Base-by-base conservation (phyloP, 2,113 vertebrate species). In the Eudyptes chrysolophus region DNA sequence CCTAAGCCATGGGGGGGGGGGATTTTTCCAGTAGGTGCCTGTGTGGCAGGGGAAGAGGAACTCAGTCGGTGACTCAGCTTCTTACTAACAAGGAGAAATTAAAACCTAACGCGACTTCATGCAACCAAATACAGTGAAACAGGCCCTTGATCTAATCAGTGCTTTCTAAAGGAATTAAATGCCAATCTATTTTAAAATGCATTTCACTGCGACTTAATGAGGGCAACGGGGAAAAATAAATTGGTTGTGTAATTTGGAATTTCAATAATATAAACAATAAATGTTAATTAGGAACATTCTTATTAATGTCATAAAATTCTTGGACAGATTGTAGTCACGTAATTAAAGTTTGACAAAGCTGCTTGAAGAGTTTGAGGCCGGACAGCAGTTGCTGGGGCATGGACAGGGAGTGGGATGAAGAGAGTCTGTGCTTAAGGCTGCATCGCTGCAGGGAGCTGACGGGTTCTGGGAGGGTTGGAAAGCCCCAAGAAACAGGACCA, bases 261-360 rank as follows among this genome's bases (percentile, higher is more conserved):
- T 96, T 97, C 95, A 96, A 95, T 95, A 96, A 96, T 91, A 97
- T 90, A 96, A 97, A 97, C 96, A 97, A 96, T 96, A 96, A 93
- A 97, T 97, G 96, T 87, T 97, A 96, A 97, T 93, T 95, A 97
- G 89, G 62, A 96, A 93, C 93, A 88, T 85, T 90, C 87, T 92
- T 94, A 96, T 96, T 97, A 96, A 97, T 94, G 87, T 94, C 70
- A 95, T 83, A 96, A 94, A 96, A 93, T 86, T 94, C 71, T 96
- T 94, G 46, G 92, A 55, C 90, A 95, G 93, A 93, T 87, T 93
- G 82, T 94, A 92, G 82, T 95, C 89, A 88, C 1, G 0, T 93
- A 97, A 95, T 94, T 97, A 88, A 93, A 95, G 87, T 92, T 92
- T 96, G 94, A 95, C 6, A 3, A 88, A 77, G 42, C 46, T 68